Conservation (phyloP, 2,113 vertebrate genomes). For the Sylvietta virens region DNA sequence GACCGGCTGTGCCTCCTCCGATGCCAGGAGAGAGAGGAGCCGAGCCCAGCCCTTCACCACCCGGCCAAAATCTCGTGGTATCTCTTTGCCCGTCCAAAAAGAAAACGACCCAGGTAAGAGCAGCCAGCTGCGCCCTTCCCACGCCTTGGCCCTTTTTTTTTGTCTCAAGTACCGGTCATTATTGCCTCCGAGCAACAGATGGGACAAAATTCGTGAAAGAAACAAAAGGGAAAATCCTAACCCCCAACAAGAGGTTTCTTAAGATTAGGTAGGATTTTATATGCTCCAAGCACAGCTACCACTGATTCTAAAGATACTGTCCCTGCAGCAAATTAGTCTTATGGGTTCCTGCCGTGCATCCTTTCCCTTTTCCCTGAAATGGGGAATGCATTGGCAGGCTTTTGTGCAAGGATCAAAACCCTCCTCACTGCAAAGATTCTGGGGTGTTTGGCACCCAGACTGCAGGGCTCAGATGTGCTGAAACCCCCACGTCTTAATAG, state of each 20-base stretch:
- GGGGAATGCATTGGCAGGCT: not conserved
- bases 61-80: accelerated
- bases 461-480: not conserved
- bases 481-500: too few species aligned
- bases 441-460: not conserved
- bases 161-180: accelerated
- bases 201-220: not conserved
- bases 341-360: not conserved
- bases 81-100: too few species aligned
- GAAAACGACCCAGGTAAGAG: not conserved
- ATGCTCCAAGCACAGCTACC: not conserved
- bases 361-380: not conserved
- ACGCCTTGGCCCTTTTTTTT: not conserved
- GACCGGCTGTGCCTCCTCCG: accelerated
- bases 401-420: not conserved
- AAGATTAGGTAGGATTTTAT: not conserved
- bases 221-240: not conserved
- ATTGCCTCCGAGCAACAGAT: not conserved
- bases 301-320: not conserved
- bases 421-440: not conserved
- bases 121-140: not conserved
- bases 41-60: not conserved
- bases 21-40: not conserved
- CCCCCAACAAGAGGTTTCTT: not conserved
- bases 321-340: not conserved